Evolutionary conservation across 2,888 invertebrate species (phyloP).

Genomic region (Clepsis dumicolana): DNA sequence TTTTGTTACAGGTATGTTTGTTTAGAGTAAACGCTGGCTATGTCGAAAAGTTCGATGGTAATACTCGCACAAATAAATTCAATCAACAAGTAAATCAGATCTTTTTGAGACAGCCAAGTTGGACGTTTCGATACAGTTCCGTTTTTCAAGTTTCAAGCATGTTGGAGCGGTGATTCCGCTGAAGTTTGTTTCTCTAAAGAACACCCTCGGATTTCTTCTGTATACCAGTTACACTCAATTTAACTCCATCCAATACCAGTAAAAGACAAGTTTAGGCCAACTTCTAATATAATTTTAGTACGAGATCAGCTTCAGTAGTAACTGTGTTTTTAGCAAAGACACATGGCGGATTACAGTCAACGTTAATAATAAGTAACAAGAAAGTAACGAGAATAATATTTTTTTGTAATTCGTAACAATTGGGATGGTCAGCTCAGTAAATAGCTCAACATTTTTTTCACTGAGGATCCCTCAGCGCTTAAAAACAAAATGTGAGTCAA

Average conservation of each 20-base stretch:
- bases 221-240: constrained; percentile 38
- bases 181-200: constrained; percentile 32
- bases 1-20: too few species aligned
- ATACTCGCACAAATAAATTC: constrained; percentile 21
- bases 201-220: constrained; percentile 23
- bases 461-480: too few species aligned
- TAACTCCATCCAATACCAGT: constrained; percentile 24
- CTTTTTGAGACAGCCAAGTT: constrained; percentile 16
- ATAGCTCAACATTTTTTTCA: too few species aligned
- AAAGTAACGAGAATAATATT: too few species aligned
- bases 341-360: not conserved
- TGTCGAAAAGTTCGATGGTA: not conserved
- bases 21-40: not conserved
- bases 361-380: not conserved
- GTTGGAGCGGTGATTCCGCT: constrained; percentile 17
- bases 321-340: not conserved
- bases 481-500: too few species aligned
- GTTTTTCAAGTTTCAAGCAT: constrained; percentile 36
- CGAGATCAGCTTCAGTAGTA: not conserved
- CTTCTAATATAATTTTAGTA: constrained; percentile 6
- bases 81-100: constrained; percentile 29
- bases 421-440: too few species aligned
- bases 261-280: constrained; percentile 12
- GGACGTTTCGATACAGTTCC: constrained; percentile 21
- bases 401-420: too few species aligned